A percentile compares a stretch with the other conserved stretches of the same genome.
Evolutionary conservation across 2,888 invertebrate species (phyloP).

Genomic region (Zygogramma bicolorata): DNA sequence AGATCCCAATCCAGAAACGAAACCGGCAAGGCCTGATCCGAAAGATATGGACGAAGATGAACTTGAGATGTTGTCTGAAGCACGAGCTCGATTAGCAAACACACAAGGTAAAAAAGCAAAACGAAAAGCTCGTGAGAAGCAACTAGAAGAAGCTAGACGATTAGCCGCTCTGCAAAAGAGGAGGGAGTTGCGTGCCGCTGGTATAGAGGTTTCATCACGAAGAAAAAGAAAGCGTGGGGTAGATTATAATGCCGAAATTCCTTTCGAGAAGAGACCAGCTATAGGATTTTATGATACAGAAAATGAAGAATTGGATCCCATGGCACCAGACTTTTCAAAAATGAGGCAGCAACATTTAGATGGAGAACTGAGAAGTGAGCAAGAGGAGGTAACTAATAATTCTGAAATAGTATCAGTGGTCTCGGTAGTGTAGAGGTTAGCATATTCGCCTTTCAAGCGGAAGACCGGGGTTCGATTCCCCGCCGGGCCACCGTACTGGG

Average conservation of each 20-base stretch:
- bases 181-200: conserved; percentile 97
- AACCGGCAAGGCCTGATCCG: conserved; percentile 98
- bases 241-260: conserved; percentile 97
- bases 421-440: too few relatives aligned
- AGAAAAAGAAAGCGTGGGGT: conserved; percentile 89
- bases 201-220: conserved; percentile 76
- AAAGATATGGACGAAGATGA: conserved; percentile 99
- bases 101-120: conserved; percentile 97
- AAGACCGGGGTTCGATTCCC: too few relatives aligned
- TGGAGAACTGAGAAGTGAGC: conserved; percentile 90
- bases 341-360: conserved; percentile 94
- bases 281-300: conserved; percentile 96
- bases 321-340: conserved; percentile 90
- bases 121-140: conserved; percentile 96
- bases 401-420: too few relatives aligned
- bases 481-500: too few relatives aligned
- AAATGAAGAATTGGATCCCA: conserved; percentile 87
- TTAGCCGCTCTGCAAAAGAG: conserved; percentile 97
- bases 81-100: conserved; percentile 97
- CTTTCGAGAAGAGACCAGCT: conserved; percentile 95
- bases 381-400: conserved; percentile 78
- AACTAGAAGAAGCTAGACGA: conserved; percentile 96
- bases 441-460: too few relatives aligned
- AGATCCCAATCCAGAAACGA: conserved; percentile 99
- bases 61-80: conserved; percentile 99